These are phyloP conservation scores for Lytechinus pictus DNA, from an alignment of 35 echinoderm and acorn worm genomes.

Conservation along the genomic window DNA sequence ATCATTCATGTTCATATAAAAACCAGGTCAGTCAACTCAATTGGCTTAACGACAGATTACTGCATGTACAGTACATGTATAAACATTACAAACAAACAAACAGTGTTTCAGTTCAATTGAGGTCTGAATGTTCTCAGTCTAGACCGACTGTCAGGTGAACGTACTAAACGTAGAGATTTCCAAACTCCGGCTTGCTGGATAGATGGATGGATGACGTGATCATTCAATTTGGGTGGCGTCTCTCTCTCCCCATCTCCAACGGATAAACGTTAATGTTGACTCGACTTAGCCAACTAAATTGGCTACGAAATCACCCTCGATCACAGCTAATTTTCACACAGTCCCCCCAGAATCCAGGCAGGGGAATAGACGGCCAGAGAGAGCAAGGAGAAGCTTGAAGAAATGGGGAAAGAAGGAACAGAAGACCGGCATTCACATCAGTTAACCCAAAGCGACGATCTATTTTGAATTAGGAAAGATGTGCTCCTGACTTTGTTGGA, in stretches of 20 bases:
- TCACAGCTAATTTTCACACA: constrained; percentile 55
- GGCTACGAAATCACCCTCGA: constrained; percentile 45
- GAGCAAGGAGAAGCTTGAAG: not conserved
- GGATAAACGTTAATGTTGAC: constrained; percentile 49
- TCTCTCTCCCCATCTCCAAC: constrained; percentile 11
- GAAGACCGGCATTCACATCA: not conserved
- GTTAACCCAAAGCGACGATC: not conserved
- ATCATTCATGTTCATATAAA: too few species aligned
- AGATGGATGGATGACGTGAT: constrained; percentile 25
- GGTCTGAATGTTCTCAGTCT: not conserved
- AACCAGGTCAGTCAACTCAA: too few species aligned
- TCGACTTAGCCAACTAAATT: constrained; percentile 45
- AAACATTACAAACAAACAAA: too few species aligned
- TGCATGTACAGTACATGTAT: too few species aligned
- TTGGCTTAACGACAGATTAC: too few species aligned
- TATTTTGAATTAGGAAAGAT: constrained; percentile 20
- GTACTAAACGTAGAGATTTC: constrained; percentile 7
- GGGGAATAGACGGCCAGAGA: not conserved
- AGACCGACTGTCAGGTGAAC: not conserved
- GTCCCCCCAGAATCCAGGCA: not conserved
- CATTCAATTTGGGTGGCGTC: constrained; percentile 50
- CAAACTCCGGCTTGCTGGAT: not conserved
- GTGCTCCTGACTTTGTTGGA: constrained; percentile 23
- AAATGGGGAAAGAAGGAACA: not conserved
- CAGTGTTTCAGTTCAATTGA: not conserved